Base-by-base conservation (phyloP, 2,113 vertebrate genomes). In the Piprites chloris region DNA sequence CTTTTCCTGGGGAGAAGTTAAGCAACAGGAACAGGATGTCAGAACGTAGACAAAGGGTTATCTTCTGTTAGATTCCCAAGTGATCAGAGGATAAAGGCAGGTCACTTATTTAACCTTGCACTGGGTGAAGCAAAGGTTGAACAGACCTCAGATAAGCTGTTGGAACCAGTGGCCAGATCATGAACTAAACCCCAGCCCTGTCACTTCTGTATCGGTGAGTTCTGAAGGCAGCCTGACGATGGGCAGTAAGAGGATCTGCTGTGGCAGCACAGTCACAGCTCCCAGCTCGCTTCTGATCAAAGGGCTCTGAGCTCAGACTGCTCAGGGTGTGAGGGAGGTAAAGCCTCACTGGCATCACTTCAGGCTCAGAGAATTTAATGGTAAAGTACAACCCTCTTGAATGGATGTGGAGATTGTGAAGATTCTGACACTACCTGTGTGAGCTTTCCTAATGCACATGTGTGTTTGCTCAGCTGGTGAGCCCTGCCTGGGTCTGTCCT, bases 261-360 rank as follows among this genome's bases (percentile, higher is more conserved):
- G 0, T 26, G 58, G 66, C 72, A 87, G 66, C 72, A 87, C n/a
- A 47, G 32, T 14, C 0, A 0, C 55, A 5, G 44, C 41, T 79
- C 44, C 35, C 56, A 79, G 85, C 65, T 50, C 49, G 22, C 17
- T 56, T 56, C n/a, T 87, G 62, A 47, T 76, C 62, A n/a, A 44
- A 95, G 87, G 77, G 30, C 77, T 89, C 35, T n/a, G 41, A 1
- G 44, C 44, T 87, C 44, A 59, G 58, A 20, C 49, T 0, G 1
- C 47, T 77, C 0, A 69, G 53, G 0, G 0, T 75, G 56, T 0
- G 2, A 69, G n/a, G 58, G 41, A 67, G 52, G 80, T 42, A 39
- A 50, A 94, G 69, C 80, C 65, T 80, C 0, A 0, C 10, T 10
- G 67, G 35, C 9, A 2, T 75, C 0, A 0, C 47, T 63, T 82